Conservation (phyloP, 2,888 invertebrate species). For the Neoaliturus tenellus region DNA sequence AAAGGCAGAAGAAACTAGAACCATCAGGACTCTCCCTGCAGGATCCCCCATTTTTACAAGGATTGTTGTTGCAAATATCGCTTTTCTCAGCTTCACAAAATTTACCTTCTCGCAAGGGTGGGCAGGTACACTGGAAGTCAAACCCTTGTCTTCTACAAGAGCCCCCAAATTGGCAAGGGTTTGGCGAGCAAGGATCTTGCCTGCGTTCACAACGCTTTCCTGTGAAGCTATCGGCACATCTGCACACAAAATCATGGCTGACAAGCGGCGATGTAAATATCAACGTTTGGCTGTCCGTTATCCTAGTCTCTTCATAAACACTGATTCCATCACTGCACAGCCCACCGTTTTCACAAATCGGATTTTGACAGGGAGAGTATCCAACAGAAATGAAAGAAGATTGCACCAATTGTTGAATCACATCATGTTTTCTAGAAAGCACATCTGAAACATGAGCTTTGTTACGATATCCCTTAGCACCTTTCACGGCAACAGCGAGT, state of each 20-base stretch:
- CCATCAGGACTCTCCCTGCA: constrained; percentile 93
- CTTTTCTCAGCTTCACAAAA: constrained; percentile 90
- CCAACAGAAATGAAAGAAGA: constrained; percentile 79
- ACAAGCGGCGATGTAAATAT: constrained; percentile 91
- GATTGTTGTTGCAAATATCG: constrained; percentile 89
- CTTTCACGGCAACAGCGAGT: constrained; percentile 82
- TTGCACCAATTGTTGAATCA: constrained; percentile 80
- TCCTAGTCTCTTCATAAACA: constrained; percentile 82
- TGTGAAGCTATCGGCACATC: constrained; percentile 89
- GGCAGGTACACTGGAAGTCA: constrained; percentile 90
- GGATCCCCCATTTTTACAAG: constrained; percentile 94
- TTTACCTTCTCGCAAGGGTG: constrained; percentile 86
- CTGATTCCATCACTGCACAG: constrained; percentile 83
- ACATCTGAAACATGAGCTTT: constrained; percentile 80
- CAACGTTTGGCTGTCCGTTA: constrained; percentile 87
- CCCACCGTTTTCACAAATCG: constrained; percentile 87
- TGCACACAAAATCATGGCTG: constrained; percentile 85
- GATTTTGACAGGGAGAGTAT: constrained; percentile 84
- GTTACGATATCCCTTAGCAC: constrained; percentile 76
- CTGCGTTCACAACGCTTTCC: constrained; percentile 89
- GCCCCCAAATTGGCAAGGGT: constrained; percentile 91
- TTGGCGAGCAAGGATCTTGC: constrained; percentile 94
- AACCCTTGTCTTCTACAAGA: constrained; percentile 87
- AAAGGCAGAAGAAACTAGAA: constrained; percentile 93
- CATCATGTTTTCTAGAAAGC: constrained; percentile 79